Base-by-base conservation (phyloP, 2,888 invertebrate genomes). In the Metacarcinus magister region DNA sequence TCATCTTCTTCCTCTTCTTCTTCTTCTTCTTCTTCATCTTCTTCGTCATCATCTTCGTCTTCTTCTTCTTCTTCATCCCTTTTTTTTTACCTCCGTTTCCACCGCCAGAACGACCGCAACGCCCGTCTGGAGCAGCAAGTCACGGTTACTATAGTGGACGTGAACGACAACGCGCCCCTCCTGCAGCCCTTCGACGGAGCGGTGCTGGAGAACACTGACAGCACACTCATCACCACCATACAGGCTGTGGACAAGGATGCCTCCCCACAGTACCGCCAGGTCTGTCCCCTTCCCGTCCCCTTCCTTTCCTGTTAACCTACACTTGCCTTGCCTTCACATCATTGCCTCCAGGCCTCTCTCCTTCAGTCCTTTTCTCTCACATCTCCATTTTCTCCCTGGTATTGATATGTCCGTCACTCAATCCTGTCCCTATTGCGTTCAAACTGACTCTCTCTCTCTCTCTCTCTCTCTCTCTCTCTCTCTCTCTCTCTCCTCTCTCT, bases 201-300 rank as follows among this genome's bases (percentile, higher is more conserved):
- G 97, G 99, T 99, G 4, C 98, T 99, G 96, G 99, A 99, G 98
- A 99, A 99, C 97, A 99, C 99, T 97, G 98, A 98, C 0, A 99
- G 99, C 2, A 99, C 99, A 4, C 98, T 98, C 16, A 99, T 99
- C 0, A 99, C 99, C 98, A 98, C 99, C 98, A 98, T 98, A 13
- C 98, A 98, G 97, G 99, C 99, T 0, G 98, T 99, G 96, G 99
- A 99, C 97, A 98, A 98, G 97, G 99, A 99, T 97, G 99, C 99
- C 0, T 98, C 98, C 87, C 95, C 94, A 0, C 91, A 91, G 67
- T 93, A 67, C 44, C 48, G 93, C 28, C 67, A 82, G 94, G 87
- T 94, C 8, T 16, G 82, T 87, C 13, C 10, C 54, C 13, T 44
- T 28, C 32, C 32, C 28, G 23, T 19, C 13, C 0, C 46, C n/a